Percentiles rank a stretch among this genome's conserved stretches.
phyloP scores from a whole-genome alignment of 2,113 vertebrate genomes.

The Melanotaenia duboulayi region DNA sequence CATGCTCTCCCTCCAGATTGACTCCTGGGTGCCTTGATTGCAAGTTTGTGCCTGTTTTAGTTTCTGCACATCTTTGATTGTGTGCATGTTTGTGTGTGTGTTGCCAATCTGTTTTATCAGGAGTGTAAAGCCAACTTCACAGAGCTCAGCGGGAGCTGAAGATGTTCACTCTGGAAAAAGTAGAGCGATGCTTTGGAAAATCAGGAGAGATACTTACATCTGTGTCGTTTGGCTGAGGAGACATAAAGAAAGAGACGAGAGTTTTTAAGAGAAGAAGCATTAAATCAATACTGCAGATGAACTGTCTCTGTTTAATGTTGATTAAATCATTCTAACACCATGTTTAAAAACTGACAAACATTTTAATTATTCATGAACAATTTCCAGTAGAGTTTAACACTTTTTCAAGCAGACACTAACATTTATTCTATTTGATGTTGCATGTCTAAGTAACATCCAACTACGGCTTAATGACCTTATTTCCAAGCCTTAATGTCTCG shows the following conservation, averaged over 20 bases:
- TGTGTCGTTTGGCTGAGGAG: constrained; percentile 71
- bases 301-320: constrained; percentile 10
- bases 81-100: constrained; percentile 24
- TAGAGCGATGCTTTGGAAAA: constrained; percentile 10
- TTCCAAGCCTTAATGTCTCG: too few species aligned
- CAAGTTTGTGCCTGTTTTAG: constrained; percentile 20
- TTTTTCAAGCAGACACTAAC: background rate
- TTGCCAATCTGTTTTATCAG: constrained; percentile 8
- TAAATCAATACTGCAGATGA: constrained; percentile 13
- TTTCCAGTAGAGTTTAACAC: constrained; percentile 5
- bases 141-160: constrained; percentile 41
- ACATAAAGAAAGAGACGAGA: constrained; percentile 22
- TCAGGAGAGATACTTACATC: constrained; percentile 70
- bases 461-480: too few species aligned
- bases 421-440: too few species aligned
- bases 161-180: constrained; percentile 32
- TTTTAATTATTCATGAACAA: background rate
- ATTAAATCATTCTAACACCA: background rate
- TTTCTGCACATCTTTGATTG: constrained; percentile 7
- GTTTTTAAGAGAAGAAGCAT: constrained; percentile 20
- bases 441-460: too few species aligned
- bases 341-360: background rate
- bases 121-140: constrained; percentile 55
- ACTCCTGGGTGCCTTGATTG: constrained; percentile 24
- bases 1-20: constrained; percentile 28